These are phyloP conservation scores for Ranitomeya imitator DNA, from an alignment of 2,113 vertebrate genomes.

Conservation along the genomic window DNA sequence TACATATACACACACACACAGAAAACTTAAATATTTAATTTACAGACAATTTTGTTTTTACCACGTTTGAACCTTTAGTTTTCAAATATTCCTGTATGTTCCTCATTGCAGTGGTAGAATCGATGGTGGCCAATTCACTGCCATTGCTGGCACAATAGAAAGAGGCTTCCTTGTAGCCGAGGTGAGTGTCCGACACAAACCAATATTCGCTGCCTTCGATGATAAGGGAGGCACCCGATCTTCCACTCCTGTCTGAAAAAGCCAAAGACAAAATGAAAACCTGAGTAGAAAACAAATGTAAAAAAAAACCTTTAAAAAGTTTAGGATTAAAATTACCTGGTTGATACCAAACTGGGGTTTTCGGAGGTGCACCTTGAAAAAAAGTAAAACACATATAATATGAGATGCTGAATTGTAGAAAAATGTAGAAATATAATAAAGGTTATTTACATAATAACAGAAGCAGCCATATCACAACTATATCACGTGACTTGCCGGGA, in stretches of 20 bases:
- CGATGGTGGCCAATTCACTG: conserved; percentile 80
- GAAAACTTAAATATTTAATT: not conserved
- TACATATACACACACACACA: too few relatives aligned
- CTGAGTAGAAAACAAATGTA: not conserved
- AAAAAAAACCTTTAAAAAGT: too few relatives aligned
- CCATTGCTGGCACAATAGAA: conserved; percentile 79
- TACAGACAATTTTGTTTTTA: not conserved
- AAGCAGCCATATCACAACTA: too few relatives aligned
- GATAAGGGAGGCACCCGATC: conserved; percentile 79
- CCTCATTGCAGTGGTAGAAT: conserved; percentile 64
- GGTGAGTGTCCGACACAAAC: conserved; percentile 80
- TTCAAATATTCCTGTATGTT: conserved; percentile 69
- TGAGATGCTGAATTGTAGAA: not conserved
- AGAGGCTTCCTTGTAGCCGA: conserved; percentile 81
- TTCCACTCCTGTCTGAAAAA: conserved; percentile 73
- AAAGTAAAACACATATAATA: not conserved
- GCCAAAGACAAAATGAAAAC: conserved; percentile 5
- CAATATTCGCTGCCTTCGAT: conserved; percentile 89
- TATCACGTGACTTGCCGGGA: too few relatives aligned
- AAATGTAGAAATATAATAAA: not conserved
- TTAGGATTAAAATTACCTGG: conserved; percentile 76
- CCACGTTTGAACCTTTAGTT: too few relatives aligned
- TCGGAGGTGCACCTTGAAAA: conserved; percentile 76
- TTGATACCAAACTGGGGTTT: conserved; percentile 88
- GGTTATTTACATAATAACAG: not conserved